These are phyloP conservation scores for Tetropium fuscum DNA, from an alignment of 2,888 invertebrate species.

Conservation along the genomic window DNA sequence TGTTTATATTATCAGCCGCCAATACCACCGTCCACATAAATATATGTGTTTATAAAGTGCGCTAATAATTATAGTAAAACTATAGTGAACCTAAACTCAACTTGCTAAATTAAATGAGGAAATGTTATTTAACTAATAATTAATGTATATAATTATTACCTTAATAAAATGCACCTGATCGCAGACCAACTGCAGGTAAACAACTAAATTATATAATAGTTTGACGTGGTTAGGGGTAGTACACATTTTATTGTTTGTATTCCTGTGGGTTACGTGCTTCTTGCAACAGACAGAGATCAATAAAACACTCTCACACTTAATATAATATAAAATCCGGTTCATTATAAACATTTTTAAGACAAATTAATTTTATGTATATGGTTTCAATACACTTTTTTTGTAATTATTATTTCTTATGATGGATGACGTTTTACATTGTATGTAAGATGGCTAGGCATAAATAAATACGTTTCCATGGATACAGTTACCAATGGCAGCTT, in stretches of 20 bases:
- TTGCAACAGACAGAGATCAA: slow-evolving; percentile 7
- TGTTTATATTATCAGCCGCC: too few relatives aligned
- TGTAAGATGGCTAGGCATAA: neutral
- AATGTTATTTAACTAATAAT: too few relatives aligned
- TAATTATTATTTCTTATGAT: too few relatives aligned
- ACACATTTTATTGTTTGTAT: slow-evolving; percentile 21
- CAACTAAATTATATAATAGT: neutral
- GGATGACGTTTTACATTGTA: too few relatives aligned
- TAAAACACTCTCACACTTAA: slow-evolving; percentile 2
- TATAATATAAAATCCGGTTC: neutral
- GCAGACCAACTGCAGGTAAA: neutral
- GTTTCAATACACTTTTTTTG: neutral
- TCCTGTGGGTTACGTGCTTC: neutral
- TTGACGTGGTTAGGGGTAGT: neutral
- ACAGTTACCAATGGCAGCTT: neutral
- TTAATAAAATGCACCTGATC: neutral
- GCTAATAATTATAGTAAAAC: too few relatives aligned
- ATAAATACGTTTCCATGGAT: neutral
- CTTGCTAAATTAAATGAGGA: too few relatives aligned
- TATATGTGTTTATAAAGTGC: too few relatives aligned
- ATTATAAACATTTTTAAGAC: neutral
- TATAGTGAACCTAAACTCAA: too few relatives aligned
- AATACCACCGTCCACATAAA: too few relatives aligned
- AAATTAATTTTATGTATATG: neutral
- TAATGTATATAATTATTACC: too few relatives aligned